Evolutionary conservation across 1,140 invertebrate genomes (phyloP).

Genomic region (Drosophila setifemur): DNA sequence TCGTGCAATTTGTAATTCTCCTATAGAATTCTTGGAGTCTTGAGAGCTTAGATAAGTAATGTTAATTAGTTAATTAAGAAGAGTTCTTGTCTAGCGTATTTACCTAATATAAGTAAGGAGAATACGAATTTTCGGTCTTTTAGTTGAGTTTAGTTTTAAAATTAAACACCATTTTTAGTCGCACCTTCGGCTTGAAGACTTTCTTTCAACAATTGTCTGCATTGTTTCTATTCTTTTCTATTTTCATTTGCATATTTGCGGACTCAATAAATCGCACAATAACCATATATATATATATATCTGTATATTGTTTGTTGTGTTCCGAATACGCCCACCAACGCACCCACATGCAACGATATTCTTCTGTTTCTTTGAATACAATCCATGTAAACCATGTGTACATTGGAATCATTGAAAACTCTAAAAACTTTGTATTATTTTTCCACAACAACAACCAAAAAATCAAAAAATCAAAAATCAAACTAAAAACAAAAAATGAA

Average conservation of each 20-base stretch:
- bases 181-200: conserved; percentile 44
- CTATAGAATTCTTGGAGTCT: conserved; percentile 22
- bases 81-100: conserved; percentile 28
- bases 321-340: conserved; percentile 23
- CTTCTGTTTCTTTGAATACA: conserved; percentile 58
- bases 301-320: conserved; percentile 60
- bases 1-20: conserved; percentile 22
- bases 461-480: conserved; percentile 17
- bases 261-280: conserved; percentile 54
- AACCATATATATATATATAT: conserved; percentile 33
- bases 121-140: conserved; percentile 3
- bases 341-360: conserved; percentile 39
- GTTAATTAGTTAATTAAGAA: conserved; percentile 39
- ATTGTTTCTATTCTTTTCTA: conserved; percentile 41
- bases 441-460: conserved; percentile 40
- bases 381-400: conserved; percentile 55
- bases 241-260: conserved; percentile 64
- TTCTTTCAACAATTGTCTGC: conserved; percentile 35
- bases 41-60: conserved; percentile 41
- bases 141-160: conserved; percentile 31
- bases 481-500: conserved; percentile 35
- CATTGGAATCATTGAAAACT: conserved; percentile 67
- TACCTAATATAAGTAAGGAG: conserved; percentile 31
- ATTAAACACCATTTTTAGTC: conserved; percentile 16
- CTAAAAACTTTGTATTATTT: conserved; percentile 75